Conservation (phyloP, 2,113 vertebrate species). For the Caracal caracal region DNA sequence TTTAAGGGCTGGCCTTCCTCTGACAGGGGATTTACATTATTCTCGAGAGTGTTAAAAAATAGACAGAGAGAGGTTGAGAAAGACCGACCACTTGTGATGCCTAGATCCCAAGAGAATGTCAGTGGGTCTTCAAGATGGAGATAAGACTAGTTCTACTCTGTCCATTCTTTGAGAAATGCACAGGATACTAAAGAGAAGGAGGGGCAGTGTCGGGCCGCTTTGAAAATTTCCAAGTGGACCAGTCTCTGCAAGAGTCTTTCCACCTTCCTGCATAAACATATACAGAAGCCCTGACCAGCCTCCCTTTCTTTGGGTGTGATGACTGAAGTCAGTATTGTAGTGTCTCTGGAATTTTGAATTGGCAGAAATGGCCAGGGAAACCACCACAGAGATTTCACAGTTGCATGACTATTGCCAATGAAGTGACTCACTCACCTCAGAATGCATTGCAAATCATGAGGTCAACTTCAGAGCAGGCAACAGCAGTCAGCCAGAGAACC, state of each 20-base stretch:
- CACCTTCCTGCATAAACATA: neutral
- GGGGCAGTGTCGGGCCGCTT: neutral
- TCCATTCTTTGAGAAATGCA: neutral
- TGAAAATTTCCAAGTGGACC: neutral
- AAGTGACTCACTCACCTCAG: constrained; percentile 62
- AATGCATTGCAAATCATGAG: constrained; percentile 51
- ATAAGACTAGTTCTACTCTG: neutral
- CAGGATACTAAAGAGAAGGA: neutral
- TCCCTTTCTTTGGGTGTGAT: constrained; percentile 27
- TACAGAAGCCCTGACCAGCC: neutral
- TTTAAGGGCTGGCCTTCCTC: neutral
- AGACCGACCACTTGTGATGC: neutral
- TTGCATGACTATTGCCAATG: neutral
- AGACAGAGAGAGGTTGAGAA: neutral
- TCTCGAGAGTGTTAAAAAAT: neutral
- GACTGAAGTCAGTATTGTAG: neutral
- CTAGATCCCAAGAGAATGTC: neutral
- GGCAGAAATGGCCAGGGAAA: constrained; percentile 22
- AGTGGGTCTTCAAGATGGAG: neutral
- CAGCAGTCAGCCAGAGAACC: neutral
- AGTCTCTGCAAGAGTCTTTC: neutral
- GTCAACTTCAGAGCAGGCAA: constrained; percentile 26
- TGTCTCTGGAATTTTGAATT: constrained; percentile 53
- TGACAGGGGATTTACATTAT: neutral
- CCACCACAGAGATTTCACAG: constrained; percentile 3